Percentiles rank a stretch among this genome's conserved stretches.
Evolutionary conservation across 1,140 invertebrate genomes (phyloP).

Genomic region (Neodiprion fabricii): DNA sequence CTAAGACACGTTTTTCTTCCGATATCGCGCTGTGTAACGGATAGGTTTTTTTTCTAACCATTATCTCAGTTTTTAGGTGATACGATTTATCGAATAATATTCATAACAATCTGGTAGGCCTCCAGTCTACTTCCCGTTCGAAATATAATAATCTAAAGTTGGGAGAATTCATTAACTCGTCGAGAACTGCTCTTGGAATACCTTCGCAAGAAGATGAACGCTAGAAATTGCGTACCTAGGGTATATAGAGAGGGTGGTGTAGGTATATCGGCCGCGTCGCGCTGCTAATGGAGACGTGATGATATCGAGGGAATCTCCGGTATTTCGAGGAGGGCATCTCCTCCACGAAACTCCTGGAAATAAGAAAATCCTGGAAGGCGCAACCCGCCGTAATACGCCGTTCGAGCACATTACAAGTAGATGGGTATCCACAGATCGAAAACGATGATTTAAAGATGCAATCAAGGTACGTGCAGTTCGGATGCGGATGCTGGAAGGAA

Average conservation of each 20-base stretch:
- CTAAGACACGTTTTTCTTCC: no score
- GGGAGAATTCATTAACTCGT: neutral
- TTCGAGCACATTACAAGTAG: neutral
- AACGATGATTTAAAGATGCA: neutral
- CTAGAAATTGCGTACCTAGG: neutral
- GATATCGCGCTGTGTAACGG: no score
- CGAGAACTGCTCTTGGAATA: neutral
- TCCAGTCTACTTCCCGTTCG: neutral
- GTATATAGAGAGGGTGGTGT: neutral
- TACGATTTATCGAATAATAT: no score
- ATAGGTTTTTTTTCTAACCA: no score
- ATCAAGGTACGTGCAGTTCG: no score
- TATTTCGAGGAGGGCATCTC: neutral
- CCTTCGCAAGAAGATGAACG: constrained; percentile 5
- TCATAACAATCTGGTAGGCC: neutral
- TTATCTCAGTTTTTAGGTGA: no score
- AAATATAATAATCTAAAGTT: neutral
- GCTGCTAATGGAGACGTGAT: constrained; percentile 5
- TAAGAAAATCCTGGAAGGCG: neutral
- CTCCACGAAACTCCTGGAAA: neutral
- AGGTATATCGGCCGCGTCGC: neutral
- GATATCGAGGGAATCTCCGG: neutral
- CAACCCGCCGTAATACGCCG: neutral
- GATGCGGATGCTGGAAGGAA: no score
- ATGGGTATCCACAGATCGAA: neutral